These are phyloP conservation scores for Pterophyllum scalare DNA, from an alignment of 2,113 vertebrate species.

Conservation along the genomic window DNA sequence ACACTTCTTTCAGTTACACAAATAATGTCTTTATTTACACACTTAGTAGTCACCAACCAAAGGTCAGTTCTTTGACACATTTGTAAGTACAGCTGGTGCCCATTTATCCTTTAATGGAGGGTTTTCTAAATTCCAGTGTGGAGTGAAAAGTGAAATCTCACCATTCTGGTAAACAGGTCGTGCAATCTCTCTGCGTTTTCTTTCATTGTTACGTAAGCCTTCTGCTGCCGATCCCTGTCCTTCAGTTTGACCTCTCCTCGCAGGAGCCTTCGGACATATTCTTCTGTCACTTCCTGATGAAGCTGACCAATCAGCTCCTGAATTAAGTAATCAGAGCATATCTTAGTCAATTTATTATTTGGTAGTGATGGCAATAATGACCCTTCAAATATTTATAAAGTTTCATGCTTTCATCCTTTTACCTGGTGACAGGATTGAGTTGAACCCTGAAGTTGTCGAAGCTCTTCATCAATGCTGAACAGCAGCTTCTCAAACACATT, in stretches of 20 bases:
- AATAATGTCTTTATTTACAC: too few relatives aligned
- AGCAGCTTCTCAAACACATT: constrained; percentile 77
- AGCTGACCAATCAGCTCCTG: constrained; percentile 79
- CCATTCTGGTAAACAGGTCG: constrained; percentile 77
- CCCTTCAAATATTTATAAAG: too few relatives aligned
- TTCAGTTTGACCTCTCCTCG: constrained; percentile 83
- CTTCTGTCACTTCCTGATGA: constrained; percentile 80
- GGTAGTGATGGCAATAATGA: neutral
- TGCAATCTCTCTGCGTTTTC: constrained; percentile 74
- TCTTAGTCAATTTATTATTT: neutral
- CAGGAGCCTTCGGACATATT: constrained; percentile 86
- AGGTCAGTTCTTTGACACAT: too few relatives aligned
- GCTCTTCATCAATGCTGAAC: constrained; percentile 41
- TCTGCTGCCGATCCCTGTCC: constrained; percentile 73
- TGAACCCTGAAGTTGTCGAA: constrained; percentile 64
- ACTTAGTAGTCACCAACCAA: too few relatives aligned
- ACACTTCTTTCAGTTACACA: too few relatives aligned
- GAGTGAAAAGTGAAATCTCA: constrained; percentile 65
- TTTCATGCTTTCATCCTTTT: neutral
- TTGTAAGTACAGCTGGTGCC: too few relatives aligned
- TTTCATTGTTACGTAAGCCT: constrained; percentile 69
- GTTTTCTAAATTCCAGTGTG: too few relatives aligned
- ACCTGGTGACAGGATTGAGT: constrained; percentile 58
- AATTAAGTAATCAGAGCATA: fast-evolving
- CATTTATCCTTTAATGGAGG: too few relatives aligned